Conservation (phyloP, 2,797 vertebrate species). For the Myripristis jacobus region DNA sequence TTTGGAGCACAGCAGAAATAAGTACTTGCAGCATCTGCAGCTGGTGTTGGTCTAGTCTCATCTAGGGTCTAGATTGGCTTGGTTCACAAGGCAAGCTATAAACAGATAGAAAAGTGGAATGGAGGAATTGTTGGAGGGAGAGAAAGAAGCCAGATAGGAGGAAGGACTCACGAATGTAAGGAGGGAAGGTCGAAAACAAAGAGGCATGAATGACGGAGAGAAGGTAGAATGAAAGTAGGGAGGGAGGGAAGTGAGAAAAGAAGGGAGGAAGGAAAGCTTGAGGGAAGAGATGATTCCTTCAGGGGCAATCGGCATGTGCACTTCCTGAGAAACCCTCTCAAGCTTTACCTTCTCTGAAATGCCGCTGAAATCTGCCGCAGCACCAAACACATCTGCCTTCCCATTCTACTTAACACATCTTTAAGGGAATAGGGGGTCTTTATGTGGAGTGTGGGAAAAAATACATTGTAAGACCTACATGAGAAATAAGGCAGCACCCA, state of each 20-base stretch:
- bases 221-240: no score
- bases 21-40: no score
- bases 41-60: slow-evolving; percentile 81
- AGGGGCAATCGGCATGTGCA: slow-evolving; percentile 26
- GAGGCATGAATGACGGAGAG: no score
- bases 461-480: slow-evolving; percentile 41
- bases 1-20: slow-evolving; percentile 46
- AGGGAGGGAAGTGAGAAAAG: no score
- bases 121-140: no score
- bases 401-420: slow-evolving; percentile 56
- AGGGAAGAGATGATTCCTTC: slow-evolving; percentile 10
- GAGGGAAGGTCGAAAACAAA: background rate
- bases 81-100: slow-evolving; percentile 83
- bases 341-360: slow-evolving; percentile 64
- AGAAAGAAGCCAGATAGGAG: no score
- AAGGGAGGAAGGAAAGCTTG: no score
- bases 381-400: slow-evolving; percentile 58
- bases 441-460: slow-evolving; percentile 67
- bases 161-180: background rate
- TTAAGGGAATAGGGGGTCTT: slow-evolving; percentile 57
- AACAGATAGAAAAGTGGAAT: background rate
- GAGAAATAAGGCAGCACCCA: background rate
- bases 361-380: slow-evolving; percentile 58
- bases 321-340: background rate
- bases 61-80: slow-evolving; percentile 84